Conservation (phyloP, 2,113 vertebrate species). For the Dasyurus viverrinus region DNA sequence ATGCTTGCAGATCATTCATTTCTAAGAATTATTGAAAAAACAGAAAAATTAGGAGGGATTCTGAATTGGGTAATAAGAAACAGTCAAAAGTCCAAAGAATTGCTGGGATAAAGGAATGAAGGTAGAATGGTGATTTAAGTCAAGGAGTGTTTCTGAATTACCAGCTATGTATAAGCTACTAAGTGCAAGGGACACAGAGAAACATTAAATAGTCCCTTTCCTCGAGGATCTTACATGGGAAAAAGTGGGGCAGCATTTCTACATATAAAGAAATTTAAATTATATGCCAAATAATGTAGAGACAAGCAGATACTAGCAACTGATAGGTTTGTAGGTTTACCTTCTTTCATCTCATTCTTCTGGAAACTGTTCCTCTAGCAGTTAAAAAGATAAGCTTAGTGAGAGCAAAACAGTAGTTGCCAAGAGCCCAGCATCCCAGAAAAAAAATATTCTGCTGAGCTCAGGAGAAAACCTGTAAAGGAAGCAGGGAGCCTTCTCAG, state of each 20-base stretch:
- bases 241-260: neutral
- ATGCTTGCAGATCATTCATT: slow-evolving; percentile 12
- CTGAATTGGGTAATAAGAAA: slow-evolving; percentile 15
- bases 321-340: neutral
- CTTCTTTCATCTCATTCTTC: neutral
- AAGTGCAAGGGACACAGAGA: neutral
- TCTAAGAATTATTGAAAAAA: neutral
- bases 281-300: neutral
- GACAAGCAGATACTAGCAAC: neutral
- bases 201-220: neutral
- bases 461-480: slow-evolving; percentile 36
- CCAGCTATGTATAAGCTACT: neutral
- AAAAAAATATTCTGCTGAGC: slow-evolving; percentile 43
- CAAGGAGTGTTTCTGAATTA: neutral
- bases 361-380: neutral
- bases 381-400: slow-evolving; percentile 39
- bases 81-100: neutral
- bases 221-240: neutral
- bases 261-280: neutral
- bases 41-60: neutral
- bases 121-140: too few relatives aligned
- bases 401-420: slow-evolving; percentile 35
- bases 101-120: neutral
- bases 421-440: slow-evolving; percentile 15
- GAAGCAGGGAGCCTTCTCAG: slow-evolving; percentile 33